Conservation (phyloP, 1,140 invertebrate species). For the Carposina sasakii region DNA sequence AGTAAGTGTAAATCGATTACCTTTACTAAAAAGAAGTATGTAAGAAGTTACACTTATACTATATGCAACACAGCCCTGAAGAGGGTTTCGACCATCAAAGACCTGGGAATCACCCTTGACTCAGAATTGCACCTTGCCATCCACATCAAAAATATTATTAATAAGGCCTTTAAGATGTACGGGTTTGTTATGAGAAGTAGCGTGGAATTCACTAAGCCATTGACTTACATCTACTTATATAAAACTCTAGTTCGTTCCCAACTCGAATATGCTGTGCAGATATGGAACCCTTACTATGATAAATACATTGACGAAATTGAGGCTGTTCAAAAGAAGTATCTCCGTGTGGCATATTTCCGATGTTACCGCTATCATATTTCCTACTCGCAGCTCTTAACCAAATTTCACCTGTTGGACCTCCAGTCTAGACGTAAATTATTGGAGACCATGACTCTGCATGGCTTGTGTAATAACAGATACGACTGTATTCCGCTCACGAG, state of each 20-base stretch:
- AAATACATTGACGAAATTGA: neutral
- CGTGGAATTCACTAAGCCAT: neutral
- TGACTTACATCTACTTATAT: neutral
- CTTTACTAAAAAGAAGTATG: neutral
- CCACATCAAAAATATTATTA: neutral
- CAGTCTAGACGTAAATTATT: neutral
- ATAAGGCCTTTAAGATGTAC: neutral
- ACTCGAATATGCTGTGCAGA: neutral
- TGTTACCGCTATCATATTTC: neutral
- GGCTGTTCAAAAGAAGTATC: neutral
- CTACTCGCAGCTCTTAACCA: neutral
- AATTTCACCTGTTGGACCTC: neutral
- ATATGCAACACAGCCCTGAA: neutral
- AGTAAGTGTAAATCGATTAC: neutral
- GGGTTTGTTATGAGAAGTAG: neutral
- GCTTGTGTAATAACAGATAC: neutral
- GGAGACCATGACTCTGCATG: neutral
- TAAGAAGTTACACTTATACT: neutral
- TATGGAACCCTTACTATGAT: neutral
- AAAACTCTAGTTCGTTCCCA: neutral
- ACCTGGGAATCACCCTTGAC: slow-evolving; percentile 2
- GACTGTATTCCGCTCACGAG: neutral
- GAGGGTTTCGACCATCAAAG: neutral
- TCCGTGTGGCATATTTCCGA: neutral
- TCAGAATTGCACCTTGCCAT: neutral